These are phyloP conservation scores for Coecobrya sp. DNA, from an alignment of 2,888 invertebrate genomes.

Conservation along the genomic window DNA sequence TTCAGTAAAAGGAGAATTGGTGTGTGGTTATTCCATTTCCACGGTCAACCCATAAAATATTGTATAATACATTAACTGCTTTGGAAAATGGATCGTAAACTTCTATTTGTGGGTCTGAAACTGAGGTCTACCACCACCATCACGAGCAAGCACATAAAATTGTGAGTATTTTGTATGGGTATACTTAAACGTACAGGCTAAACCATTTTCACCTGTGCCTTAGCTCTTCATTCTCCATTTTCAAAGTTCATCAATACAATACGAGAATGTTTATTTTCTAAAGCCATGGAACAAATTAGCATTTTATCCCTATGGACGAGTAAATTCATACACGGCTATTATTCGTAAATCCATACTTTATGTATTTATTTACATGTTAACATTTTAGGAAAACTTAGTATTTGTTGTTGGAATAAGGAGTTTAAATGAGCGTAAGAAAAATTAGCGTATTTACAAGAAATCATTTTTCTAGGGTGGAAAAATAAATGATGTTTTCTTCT, in stretches of 20 bases:
- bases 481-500: neutral
- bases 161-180: constrained; percentile 2
- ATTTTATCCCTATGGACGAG: constrained; percentile 49
- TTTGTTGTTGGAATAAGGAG: constrained; percentile 82
- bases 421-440: constrained; percentile 54
- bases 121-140: constrained; percentile 11
- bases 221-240: constrained; percentile 22
- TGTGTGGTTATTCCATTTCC: constrained; percentile 78
- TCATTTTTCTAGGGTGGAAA: constrained; percentile 4
- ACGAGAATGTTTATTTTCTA: neutral
- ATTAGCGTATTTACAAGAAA: constrained; percentile 4
- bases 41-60: constrained; percentile 82
- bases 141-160: neutral
- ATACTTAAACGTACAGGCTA: neutral
- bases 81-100: constrained; percentile 64
- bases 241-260: neutral
- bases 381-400: constrained; percentile 66
- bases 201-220: constrained; percentile 53
- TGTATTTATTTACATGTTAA: constrained; percentile 44
- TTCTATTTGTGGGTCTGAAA: constrained; percentile 24
- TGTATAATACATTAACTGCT: constrained; percentile 72
- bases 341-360: neutral
- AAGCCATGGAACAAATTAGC: constrained; percentile 54
- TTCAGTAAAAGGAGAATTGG: constrained; percentile 41
- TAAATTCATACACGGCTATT: constrained; percentile 54